Evolutionary conservation across 2,888 invertebrate genomes (phyloP), one percentile per base, ranked within the genome.

Genomic region (Tipula confusa): DNA sequence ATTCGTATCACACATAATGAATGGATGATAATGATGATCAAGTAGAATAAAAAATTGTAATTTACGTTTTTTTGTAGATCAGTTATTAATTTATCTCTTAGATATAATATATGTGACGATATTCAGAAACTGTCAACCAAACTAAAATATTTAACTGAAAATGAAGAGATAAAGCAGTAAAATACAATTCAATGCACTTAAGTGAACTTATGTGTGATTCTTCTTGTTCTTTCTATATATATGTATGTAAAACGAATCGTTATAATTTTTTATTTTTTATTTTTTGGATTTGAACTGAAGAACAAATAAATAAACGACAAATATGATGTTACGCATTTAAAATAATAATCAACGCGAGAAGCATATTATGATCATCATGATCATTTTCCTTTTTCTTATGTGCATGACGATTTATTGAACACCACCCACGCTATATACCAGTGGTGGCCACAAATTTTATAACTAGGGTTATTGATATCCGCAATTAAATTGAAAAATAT

Each of bases 181-280:
- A 80, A 29, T 29, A 29, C 29, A 80, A 80, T 80, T 29, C 80
- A 80, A 80, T 80, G 80, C 80, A 80, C 80, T 80, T 80, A 31
- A 80, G 31, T 80, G 29, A 80, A 80, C 80, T 80, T 79, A 64
- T 64, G 24, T 33, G 33, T 64, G 64, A 64, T 64, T 64, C 64
- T 64, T 64, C 64, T 64, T 64, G 24, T 64, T 64, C 64, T 64
- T 64, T 64, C 9, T 64, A 43, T 43, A 7, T 43, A 43, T 43
- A 43, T 15, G 15, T 43, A 43, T 43, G n/a, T 64, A 64, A n/a
- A 9, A 64, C 6, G 64, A 64, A 9, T 64, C 24, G 18, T 64
- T 64, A 64, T 24, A 64, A 24, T n/a, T n/a, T n/a, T n/a, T n/a
- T n/a, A n/a, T n/a, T n/a, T n/a, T n/a, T n/a, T n/a, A 64, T 18